Conservation (phyloP, 92 coral and sea anemone genomes). For the Palythoa grandiflora region DNA sequence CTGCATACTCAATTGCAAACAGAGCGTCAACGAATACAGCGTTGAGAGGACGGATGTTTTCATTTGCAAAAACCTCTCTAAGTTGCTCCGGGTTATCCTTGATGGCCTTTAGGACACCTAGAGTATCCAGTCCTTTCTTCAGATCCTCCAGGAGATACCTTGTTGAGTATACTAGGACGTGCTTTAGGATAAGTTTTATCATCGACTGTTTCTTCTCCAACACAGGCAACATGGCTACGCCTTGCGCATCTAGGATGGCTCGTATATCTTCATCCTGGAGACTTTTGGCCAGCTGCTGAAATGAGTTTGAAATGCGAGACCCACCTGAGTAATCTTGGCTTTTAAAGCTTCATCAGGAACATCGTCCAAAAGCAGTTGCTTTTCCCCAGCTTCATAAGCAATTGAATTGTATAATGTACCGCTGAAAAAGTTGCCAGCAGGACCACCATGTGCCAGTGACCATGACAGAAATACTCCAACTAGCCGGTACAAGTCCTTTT, state of each 20-base stretch:
- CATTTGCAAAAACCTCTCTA: slow-evolving; percentile 46
- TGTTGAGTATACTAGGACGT: slow-evolving; percentile 52
- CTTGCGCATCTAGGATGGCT: slow-evolving; percentile 56
- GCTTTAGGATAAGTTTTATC: slow-evolving; percentile 18
- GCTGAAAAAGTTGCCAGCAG: slow-evolving; percentile 59
- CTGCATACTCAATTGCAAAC: slow-evolving; percentile 37
- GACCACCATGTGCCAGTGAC: slow-evolving; percentile 65
- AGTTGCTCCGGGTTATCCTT: slow-evolving; percentile 49
- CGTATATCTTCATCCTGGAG: slow-evolving; percentile 50
- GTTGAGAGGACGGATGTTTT: slow-evolving; percentile 42
- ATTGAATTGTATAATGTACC: slow-evolving; percentile 49
- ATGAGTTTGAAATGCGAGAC: not conserved
- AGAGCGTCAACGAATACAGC: slow-evolving; percentile 55
- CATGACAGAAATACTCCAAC: slow-evolving; percentile 49
- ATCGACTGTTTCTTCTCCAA: slow-evolving; percentile 31
- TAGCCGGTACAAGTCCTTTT: slow-evolving; percentile 55
- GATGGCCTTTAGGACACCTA: slow-evolving; percentile 49
- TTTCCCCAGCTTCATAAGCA: slow-evolving; percentile 33
- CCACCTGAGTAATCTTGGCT: slow-evolving; percentile 5
- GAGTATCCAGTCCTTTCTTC: slow-evolving; percentile 58
- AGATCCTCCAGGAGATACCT: slow-evolving; percentile 59
- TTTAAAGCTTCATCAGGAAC: slow-evolving; percentile 31
- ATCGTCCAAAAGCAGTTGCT: slow-evolving; percentile 30
- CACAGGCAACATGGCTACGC: slow-evolving; percentile 24
- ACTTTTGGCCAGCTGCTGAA: slow-evolving; percentile 11